A percentile compares a stretch with the other conserved stretches of the same genome.
These are phyloP conservation scores for Piscicola geometra DNA, from an alignment of 2,888 invertebrate species.

Conservation along the genomic window DNA sequence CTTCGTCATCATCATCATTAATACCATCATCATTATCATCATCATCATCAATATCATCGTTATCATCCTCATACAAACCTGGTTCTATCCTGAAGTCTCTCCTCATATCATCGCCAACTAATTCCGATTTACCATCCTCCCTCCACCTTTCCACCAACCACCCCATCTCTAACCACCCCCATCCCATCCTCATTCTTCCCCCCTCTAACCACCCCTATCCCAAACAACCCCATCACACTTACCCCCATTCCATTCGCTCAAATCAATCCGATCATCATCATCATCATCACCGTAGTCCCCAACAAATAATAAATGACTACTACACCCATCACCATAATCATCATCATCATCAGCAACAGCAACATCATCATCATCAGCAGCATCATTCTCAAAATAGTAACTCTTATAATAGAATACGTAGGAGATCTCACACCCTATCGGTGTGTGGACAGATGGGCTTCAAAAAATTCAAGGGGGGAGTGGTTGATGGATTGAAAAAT, in stretches of 20 bases:
- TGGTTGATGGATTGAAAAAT: background rate
- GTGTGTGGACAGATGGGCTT: conserved; percentile 7
- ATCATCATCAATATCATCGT: background rate
- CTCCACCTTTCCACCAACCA: background rate
- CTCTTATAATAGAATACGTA: background rate
- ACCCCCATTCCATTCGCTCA: too few species aligned
- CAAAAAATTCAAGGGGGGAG: background rate
- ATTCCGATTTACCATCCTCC: background rate
- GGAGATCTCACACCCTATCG: conserved; percentile 30
- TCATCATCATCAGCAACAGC: background rate
- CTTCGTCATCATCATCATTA: background rate
- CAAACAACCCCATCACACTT: too few species aligned
- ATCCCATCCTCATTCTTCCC: too few species aligned
- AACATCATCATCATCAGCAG: background rate
- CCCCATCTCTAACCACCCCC: too few species aligned
- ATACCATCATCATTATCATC: background rate
- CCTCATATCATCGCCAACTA: background rate
- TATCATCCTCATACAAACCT: background rate
- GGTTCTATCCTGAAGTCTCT: conserved; percentile 2
- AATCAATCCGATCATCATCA: too few species aligned
- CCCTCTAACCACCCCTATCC: too few species aligned
- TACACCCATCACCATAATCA: background rate
- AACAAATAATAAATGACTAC: background rate
- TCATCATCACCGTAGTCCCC: background rate
- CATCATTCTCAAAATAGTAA: conserved; percentile 11